A percentile compares a stretch with the other conserved stretches of the same genome.
Conservation (phyloP, 2,797 vertebrate genomes). For the Trichosurus vulpecula region DNA sequence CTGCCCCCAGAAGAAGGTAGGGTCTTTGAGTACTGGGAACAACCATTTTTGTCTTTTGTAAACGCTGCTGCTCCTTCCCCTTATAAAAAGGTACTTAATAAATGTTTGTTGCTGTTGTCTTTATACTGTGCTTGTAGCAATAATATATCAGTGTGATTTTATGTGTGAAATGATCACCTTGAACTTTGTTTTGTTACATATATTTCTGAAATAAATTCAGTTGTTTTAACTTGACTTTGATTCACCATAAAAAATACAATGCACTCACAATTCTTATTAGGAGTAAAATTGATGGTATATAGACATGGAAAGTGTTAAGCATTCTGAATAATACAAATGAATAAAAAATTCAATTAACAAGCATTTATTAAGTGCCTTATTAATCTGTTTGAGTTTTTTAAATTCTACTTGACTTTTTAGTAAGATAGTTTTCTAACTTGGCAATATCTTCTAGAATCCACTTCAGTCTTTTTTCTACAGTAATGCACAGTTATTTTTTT, state of each 20-base stretch:
- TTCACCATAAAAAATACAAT: neutral
- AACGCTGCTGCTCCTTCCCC: neutral
- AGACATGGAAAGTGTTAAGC: neutral
- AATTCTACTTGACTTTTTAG: neutral
- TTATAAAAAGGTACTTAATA: neutral
- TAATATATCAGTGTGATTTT: neutral
- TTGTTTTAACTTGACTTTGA: neutral
- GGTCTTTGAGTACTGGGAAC: neutral
- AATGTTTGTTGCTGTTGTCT: neutral
- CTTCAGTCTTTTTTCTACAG: neutral
- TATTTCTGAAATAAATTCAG: neutral
- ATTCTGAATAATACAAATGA: neutral
- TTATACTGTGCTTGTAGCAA: neutral
- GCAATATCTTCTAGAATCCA: neutral
- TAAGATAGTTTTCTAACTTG: neutral
- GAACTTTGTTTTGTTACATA: neutral
- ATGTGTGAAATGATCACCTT: neutral
- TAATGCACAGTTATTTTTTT: neutral
- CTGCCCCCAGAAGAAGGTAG: neutral
- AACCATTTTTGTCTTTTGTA: neutral
- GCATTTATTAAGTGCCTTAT: constrained; percentile 1
- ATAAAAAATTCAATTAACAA: neutral
- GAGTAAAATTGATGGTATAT: neutral
- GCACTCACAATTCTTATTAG: neutral
- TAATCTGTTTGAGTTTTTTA: neutral